A percentile compares a stretch with the other conserved stretches of the same genome.
Evolutionary conservation across 2,113 vertebrate species (phyloP).

Genomic region (Anguilla rostrata): DNA sequence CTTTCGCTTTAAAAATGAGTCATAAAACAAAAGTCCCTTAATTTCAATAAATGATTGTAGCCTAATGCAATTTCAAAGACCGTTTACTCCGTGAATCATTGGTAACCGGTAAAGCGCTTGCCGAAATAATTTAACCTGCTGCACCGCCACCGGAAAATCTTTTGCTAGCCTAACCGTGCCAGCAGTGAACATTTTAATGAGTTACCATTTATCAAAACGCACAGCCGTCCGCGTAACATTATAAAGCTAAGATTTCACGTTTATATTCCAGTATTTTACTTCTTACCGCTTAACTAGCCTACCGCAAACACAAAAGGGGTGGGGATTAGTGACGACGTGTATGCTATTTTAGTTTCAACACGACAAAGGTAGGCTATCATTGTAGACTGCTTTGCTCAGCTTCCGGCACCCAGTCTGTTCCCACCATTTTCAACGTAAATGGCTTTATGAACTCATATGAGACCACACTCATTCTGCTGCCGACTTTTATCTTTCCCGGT

Average conservation of each 20-base stretch:
- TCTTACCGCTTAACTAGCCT: neutral
- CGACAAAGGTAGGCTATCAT: neutral
- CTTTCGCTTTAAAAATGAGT: no score
- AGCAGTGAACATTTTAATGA: neutral
- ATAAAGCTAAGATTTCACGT: neutral
- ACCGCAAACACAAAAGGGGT: neutral
- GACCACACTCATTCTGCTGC: neutral
- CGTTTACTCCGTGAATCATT: neutral
- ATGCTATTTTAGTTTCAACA: neutral
- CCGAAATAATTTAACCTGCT: neutral
- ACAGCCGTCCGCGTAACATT: neutral
- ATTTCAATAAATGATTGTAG: neutral
- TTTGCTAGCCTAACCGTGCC: neutral
- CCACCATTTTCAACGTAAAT: neutral
- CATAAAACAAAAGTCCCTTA: neutral
- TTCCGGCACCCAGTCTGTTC: neutral
- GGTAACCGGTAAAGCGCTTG: neutral
- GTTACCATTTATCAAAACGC: constrained; percentile 1
- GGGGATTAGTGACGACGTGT: neutral
- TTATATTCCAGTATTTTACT: neutral
- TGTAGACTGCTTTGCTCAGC: neutral
- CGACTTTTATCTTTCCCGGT: neutral
- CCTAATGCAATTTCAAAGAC: neutral
- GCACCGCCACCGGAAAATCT: neutral
- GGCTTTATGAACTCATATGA: neutral